Evolutionary conservation across 2,888 invertebrate genomes (phyloP).

Genomic region (Archips crataeganus): DNA sequence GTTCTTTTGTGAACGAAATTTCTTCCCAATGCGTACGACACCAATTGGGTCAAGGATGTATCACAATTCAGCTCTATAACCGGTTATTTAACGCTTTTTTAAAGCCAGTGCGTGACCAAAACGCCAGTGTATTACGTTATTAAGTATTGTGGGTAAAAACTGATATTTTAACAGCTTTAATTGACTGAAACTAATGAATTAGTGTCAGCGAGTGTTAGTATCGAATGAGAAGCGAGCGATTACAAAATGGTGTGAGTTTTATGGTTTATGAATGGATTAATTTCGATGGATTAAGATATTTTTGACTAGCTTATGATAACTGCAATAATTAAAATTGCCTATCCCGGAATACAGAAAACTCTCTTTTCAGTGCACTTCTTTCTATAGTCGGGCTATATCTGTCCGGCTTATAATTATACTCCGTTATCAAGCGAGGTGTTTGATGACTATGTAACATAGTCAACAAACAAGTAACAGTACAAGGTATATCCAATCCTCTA

Average conservation of each 20-base stretch:
- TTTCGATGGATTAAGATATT: neutral
- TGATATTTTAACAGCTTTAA: slow-evolving; percentile 30
- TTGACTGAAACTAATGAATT: slow-evolving; percentile 32
- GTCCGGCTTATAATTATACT: too few relatives aligned
- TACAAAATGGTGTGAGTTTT: slow-evolving; percentile 9
- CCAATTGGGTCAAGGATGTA: slow-evolving; percentile 37
- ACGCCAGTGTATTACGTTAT: slow-evolving; percentile 29
- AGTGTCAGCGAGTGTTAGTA: neutral
- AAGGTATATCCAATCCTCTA: too few relatives aligned
- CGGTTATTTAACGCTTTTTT: slow-evolving; percentile 35
- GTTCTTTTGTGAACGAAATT: slow-evolving; percentile 29
- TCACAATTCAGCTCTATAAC: slow-evolving; percentile 31
- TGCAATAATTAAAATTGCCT: too few relatives aligned
- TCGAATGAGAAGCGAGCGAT: slow-evolving; percentile 29
- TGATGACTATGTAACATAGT: too few relatives aligned
- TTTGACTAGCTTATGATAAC: too few relatives aligned
- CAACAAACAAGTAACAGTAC: too few relatives aligned
- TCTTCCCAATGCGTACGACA: slow-evolving; percentile 24
- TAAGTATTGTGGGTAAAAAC: slow-evolving; percentile 31
- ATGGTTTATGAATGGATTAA: neutral
- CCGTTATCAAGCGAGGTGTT: too few relatives aligned
- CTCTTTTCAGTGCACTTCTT: too few relatives aligned
- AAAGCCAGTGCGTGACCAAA: slow-evolving; percentile 36
- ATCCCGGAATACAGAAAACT: too few relatives aligned
- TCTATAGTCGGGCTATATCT: too few relatives aligned